phyloP scores from a whole-genome alignment of 2,113 vertebrate species.

The Amphiprion percula region DNA sequence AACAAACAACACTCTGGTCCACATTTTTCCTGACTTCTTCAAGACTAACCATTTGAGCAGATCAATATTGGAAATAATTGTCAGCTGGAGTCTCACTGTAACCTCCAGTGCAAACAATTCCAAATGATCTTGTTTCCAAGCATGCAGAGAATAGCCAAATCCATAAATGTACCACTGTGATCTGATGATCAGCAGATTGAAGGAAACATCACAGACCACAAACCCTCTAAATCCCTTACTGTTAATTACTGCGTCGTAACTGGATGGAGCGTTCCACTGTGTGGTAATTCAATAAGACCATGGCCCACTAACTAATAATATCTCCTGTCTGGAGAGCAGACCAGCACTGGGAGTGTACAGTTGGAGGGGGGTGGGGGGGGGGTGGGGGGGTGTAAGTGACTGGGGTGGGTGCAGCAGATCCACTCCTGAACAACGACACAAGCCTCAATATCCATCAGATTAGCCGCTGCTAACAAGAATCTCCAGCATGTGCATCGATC shows the following conservation, averaged over 20 bases:
- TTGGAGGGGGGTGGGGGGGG: background rate
- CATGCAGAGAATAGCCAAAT: background rate
- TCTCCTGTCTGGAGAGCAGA: constrained; percentile 65
- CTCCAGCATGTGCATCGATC: constrained; percentile 32
- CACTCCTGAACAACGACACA: constrained; percentile 32
- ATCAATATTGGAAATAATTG: background rate
- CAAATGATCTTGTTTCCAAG: background rate
- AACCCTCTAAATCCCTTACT: constrained; percentile 69
- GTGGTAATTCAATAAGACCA: constrained; percentile 80
- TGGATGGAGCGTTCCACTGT: constrained; percentile 65
- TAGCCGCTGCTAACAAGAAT: constrained; percentile 32
- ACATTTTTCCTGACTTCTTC: background rate
- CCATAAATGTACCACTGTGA: constrained; percentile 23
- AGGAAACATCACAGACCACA: constrained; percentile 57
- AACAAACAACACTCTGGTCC: no score
- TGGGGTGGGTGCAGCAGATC: constrained; percentile 20
- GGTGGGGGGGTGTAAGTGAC: background rate
- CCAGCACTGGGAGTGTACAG: constrained; percentile 27
- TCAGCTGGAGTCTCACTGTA: background rate
- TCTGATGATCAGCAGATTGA: constrained; percentile 62
- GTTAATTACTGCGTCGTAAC: constrained; percentile 74
- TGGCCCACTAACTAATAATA: constrained; percentile 79
- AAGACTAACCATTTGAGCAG: background rate
- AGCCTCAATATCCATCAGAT: constrained; percentile 46
- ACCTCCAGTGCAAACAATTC: background rate